Base-by-base conservation (phyloP, 2,888 invertebrate species). In the Agrotis segetum region DNA sequence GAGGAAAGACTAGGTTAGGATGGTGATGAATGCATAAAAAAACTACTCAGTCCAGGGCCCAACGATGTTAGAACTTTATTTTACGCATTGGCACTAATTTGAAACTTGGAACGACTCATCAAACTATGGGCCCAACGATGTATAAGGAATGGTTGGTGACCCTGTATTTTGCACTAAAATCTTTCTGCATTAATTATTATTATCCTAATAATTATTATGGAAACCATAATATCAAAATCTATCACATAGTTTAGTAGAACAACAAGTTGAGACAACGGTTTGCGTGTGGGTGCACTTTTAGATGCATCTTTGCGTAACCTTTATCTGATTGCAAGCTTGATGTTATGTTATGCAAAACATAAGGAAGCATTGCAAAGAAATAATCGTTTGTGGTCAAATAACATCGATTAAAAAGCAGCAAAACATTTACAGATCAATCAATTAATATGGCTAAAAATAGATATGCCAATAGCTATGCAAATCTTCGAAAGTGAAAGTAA, bases 401-500 rank as follows among this genome's bases (percentile, higher is more conserved):
- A 2, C 21, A 55, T 64, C 9, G 1, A 55, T 24, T 7, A 34
- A 14, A 2, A 9, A 19, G 0, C 19, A 29, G 13, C 14, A 16
- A 69, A 11, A 59, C 24, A 71, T 58, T 29, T n/a, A 58, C 24
- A 49, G 17, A 7, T 69, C 2, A 60, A 44, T 59, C 11, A 17
- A 24, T 19, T 24, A 29, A 3, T 14, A 29, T 2, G 16, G 16
- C 9, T 29, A 11, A 14, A 60, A 50, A 46, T 29, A 21, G 9
- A 50, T 11, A 34, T 44, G 13, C 2, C 1, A 46, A 19, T 62
- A 19, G n/a, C 11, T 29, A 44, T 14, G 16, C n/a, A 24, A 52
- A 46, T 9, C n/a, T 11, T 21, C 16, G 24, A 64, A 70, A 70
- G 60, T 60, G 47, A 70, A 64, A 74, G 46, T 40, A 63, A 11